Conservation (phyloP, 1,140 invertebrate species). For the Whitmania pigra region DNA sequence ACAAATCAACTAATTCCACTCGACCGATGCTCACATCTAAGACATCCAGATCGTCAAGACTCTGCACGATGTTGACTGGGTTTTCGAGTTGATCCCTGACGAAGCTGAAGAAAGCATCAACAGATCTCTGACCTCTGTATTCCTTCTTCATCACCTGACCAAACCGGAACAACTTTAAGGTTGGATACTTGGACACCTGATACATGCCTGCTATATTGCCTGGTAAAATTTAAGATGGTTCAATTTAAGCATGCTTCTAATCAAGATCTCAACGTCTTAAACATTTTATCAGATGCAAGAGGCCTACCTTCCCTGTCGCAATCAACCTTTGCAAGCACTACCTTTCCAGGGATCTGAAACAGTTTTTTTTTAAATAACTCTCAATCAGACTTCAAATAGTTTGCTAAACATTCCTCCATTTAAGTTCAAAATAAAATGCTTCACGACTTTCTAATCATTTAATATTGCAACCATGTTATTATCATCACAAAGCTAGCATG, state of each 20-base stretch:
- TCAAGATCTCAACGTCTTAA: no score
- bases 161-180: conserved; percentile 87
- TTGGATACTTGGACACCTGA: conserved; percentile 96
- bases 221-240: background rate
- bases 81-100: conserved; percentile 76
- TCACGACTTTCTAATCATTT: no score
- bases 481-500: no score
- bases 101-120: conserved; percentile 73
- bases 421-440: no score
- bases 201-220: conserved; percentile 62
- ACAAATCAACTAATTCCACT: background rate
- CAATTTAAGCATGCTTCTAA: no score
- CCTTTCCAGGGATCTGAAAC: conserved; percentile 53
- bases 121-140: conserved; percentile 66
- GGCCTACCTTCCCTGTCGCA: conserved; percentile 76
- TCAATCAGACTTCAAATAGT: no score
- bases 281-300: background rate
- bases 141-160: conserved; percentile 84
- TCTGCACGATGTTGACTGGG: conserved; percentile 65
- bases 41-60: conserved; percentile 60
- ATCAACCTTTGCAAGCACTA: conserved; percentile 90
- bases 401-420: no score
- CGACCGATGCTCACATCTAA: conserved; percentile 52
- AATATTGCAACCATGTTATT: no score
- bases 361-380: background rate